Evolutionary conservation across 2,888 invertebrate genomes (phyloP).

Genomic region (Coenonympha arcania): DNA sequence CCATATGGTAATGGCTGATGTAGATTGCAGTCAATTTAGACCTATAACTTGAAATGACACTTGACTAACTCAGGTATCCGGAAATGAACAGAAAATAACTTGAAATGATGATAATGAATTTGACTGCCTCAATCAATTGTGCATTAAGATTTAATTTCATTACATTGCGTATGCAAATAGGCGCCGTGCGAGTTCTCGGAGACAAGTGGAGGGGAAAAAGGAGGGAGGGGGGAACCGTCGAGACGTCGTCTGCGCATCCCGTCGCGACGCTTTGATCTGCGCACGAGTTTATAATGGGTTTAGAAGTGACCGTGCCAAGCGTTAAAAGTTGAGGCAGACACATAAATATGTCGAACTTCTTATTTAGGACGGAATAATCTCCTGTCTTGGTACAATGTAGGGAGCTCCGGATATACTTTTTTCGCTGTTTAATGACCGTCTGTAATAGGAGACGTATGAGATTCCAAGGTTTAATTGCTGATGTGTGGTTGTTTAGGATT

Average conservation of each 20-base stretch:
- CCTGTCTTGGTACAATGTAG: background rate
- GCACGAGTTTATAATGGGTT: conserved; percentile 17
- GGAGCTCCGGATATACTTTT: background rate
- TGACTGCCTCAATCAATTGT: conserved; percentile 7
- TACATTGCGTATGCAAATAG: conserved; percentile 16
- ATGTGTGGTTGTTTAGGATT: too few relatives aligned
- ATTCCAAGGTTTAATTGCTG: too few relatives aligned
- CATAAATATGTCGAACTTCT: conserved; percentile 4
- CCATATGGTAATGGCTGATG: too few relatives aligned
- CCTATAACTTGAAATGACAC: too few relatives aligned
- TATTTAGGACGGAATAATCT: background rate
- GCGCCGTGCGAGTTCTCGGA: conserved; percentile 17
- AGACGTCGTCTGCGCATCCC: conserved; percentile 71
- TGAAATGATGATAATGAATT: too few relatives aligned
- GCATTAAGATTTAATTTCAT: conserved; percentile 15
- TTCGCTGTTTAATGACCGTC: too few relatives aligned
- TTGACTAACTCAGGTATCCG: background rate
- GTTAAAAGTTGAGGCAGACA: conserved; percentile 7
- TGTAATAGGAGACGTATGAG: too few relatives aligned
- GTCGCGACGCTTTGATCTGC: conserved; percentile 56
- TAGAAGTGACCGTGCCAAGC: conserved; percentile 10
- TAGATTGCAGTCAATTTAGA: too few relatives aligned
- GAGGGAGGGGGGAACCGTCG: conserved; percentile 35
- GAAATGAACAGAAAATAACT: too few relatives aligned
- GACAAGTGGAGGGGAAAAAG: conserved; percentile 14